phyloP scores from a whole-genome alignment of 2,113 vertebrate species.

The Pantherophis guttatus region DNA sequence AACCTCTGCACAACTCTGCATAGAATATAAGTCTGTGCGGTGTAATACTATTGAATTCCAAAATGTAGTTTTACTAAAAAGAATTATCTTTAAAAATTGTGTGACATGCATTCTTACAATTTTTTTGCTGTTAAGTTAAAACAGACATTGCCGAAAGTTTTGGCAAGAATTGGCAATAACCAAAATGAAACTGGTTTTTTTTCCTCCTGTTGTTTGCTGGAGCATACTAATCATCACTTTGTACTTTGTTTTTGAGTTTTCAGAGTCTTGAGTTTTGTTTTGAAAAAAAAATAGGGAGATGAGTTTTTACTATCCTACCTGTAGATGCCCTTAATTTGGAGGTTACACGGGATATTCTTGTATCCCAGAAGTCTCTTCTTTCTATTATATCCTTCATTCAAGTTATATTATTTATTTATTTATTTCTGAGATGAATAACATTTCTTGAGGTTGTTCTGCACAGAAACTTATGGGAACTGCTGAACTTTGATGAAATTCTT shows the following conservation, averaged over 20 bases:
- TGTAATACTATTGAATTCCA: background rate
- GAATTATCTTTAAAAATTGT: background rate
- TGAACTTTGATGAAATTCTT: background rate
- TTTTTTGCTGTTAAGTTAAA: background rate
- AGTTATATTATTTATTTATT: background rate
- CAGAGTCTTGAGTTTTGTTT: background rate
- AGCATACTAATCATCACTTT: background rate
- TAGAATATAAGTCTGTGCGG: background rate
- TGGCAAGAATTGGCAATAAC: background rate
- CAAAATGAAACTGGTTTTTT: background rate
- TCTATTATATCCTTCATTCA: background rate
- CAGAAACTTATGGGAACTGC: background rate
- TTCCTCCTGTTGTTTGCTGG: background rate
- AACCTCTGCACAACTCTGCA: background rate
- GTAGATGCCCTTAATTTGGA: background rate
- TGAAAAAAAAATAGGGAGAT: background rate
- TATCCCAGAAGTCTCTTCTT: background rate
- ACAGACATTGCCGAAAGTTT: background rate
- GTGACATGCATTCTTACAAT: background rate
- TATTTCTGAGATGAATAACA: background rate
- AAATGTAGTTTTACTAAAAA: background rate
- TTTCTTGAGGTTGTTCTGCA: background rate
- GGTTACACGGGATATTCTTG: background rate
- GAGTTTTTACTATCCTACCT: background rate
- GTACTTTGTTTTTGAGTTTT: background rate